Evolutionary conservation across 2,888 invertebrate genomes (phyloP).

Genomic region (Dascillus cervinus): DNA sequence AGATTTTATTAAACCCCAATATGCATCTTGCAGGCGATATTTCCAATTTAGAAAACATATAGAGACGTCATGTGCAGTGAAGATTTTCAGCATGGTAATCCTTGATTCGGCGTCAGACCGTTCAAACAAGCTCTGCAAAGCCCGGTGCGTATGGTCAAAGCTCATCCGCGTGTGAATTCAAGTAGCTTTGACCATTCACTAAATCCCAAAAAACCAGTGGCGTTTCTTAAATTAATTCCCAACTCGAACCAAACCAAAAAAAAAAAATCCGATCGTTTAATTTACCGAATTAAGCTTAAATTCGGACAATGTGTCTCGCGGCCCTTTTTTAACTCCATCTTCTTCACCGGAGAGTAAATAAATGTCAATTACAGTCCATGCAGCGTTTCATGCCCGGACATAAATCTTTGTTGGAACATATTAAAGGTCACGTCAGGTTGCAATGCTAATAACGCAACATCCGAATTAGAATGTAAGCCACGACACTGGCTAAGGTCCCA

Average conservation of each 20-base stretch:
- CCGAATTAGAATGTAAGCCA: slow-evolving; percentile 19
- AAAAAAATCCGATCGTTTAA: no score
- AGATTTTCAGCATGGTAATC: slow-evolving; percentile 13
- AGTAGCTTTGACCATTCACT: slow-evolving; percentile 13
- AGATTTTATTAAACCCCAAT: background rate
- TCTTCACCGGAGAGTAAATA: no score
- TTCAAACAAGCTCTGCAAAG: slow-evolving; percentile 15
- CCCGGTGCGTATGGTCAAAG: slow-evolving; percentile 12
- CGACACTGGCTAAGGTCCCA: slow-evolving; percentile 20
- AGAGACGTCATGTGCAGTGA: slow-evolving; percentile 10
- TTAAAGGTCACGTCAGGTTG: no score
- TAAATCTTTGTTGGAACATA: no score
- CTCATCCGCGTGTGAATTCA: slow-evolving; percentile 16
- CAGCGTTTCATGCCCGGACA: no score
- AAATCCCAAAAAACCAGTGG: slow-evolving; percentile 8
- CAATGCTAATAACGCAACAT: no score
- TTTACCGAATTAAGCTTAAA: no score
- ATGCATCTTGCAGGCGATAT: background rate
- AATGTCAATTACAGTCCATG: no score
- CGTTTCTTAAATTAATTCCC: no score
- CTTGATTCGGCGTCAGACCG: slow-evolving; percentile 14
- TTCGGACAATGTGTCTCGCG: no score
- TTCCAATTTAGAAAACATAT: slow-evolving; percentile 8
- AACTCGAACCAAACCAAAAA: no score
- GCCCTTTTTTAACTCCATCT: no score